Evolutionary conservation across 2,888 invertebrate species (phyloP), one percentile per base, ranked within the genome.

Genomic region (Diloba caeruleocephala): DNA sequence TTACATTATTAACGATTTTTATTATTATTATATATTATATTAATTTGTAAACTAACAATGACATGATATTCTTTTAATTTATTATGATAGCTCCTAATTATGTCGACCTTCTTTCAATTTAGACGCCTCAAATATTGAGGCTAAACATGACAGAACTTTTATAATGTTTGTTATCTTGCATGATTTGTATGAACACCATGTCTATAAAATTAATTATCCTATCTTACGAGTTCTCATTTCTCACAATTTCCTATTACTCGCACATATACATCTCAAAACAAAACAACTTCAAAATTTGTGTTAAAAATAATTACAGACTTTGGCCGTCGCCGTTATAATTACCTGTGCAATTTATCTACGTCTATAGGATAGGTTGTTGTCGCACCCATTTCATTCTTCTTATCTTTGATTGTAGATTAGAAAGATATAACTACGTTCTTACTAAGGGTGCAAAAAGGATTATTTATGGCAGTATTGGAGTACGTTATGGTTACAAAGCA

Each of bases 381-480:
- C 50, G 5, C 29, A 42, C 50, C 50, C 50, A 1, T 9, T 31
- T 50, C 42, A 46, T 3, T 13, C n/a, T 10, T 12, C n/a, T 36
- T 36, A 31, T 50, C 42, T 50, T 42, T 50, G 28, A 39, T 26
- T 7, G 19, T 26, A 10, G 13, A 41, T 26, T 12, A 10, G 12
- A 8, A 7, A 21, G 19, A 49, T 41, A n/a, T n/a, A 29, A 12
- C 13, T 13, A 17, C 2, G 1, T 15, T 13, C 9, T 25, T 13
- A 17, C n/a, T 17, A 3, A 5, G 26, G 26, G 26, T 26, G 10
- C 26, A 8, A 32, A 10, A 25, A 14, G 29, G 31, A 34, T 33
- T 17, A 15, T 15, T 32, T 13, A 28, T 28, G 17, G 10, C 7
- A 10, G 7, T 7, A 7, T 33, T 9, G 10, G 10, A 7, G n/a